Base-by-base conservation (phyloP, 2,888 invertebrate species). In the Drosophila pseudotalamancana region DNA sequence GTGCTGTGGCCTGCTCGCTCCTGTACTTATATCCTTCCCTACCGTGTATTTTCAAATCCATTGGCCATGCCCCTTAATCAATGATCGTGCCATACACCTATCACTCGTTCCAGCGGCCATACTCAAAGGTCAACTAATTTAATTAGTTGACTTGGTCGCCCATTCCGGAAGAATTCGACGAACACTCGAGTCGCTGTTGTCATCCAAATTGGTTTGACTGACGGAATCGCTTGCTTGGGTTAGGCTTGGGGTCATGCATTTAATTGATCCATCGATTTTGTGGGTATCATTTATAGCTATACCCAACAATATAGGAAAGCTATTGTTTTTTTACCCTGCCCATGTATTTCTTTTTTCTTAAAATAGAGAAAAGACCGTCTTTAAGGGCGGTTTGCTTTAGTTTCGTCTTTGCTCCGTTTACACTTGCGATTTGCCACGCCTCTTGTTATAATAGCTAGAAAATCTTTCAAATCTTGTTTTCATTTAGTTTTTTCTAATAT, bases 191-290 rank as follows among this genome's bases (percentile, higher is more conserved):
- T 32, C 37, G 25, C 25, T 32, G 39, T 5, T 46, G 9, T 27
- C 25, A 25, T 16, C 19, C 16, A 14, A 29, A 42, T 40, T 48
- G 21, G 27, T 40, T 35, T n/a, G 6, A 25, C 25, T 9, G 42
- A 34, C 29, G 60, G 45, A 12, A 45, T 19, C 18, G 60, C 45
- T 35, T 2, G 29, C 14, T 37, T 48, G 40, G 60, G 60, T 61
- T 62, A 61, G 16, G 39, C 34, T 34, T 25, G 62, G 60, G 60
- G 60, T 61, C 49, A 61, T 23, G 60, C 18, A 34, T 40, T 61
- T 62, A 61, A 61, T 61, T 61, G 40, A 61, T 29, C 29, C 18
- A 11, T 57, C 35, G 34, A 27, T 21, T 43, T 29, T 23, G 21
- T 6, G 40, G 8, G 12, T 14, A 4, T 12, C 11, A 29, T n/a